Percentiles rank a stretch among this genome's conserved stretches.
These are phyloP conservation scores for Hydropsyche betteni DNA, from an alignment of 2,888 invertebrate genomes.

Conservation along the genomic window DNA sequence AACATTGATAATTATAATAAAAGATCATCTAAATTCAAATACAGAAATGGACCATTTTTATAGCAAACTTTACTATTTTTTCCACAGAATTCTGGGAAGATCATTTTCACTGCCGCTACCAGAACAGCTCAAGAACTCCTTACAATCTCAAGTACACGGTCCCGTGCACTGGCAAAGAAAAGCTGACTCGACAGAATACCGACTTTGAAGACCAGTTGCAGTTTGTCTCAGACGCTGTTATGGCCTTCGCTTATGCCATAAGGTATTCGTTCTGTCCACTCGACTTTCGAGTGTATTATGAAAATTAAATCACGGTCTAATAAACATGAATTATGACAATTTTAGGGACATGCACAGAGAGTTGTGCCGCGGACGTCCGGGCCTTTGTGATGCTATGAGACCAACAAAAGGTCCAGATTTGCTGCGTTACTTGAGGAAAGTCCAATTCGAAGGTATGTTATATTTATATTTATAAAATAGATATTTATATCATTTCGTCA, in stretches of 20 bases:
- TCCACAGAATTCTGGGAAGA: slow-evolving; percentile 92
- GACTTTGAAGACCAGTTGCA: slow-evolving; percentile 93
- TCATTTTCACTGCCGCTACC: slow-evolving; percentile 89
- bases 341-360: slow-evolving; percentile 86
- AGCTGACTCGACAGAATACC: slow-evolving; percentile 77
- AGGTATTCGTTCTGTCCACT: slow-evolving; percentile 62
- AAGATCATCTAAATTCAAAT: too few relatives aligned
- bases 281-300: not conserved
- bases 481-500: too few relatives aligned
- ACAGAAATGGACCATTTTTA: too few relatives aligned
- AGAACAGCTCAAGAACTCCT: slow-evolving; percentile 81
- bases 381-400: slow-evolving; percentile 88
- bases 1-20: too few relatives aligned
- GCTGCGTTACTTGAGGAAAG: slow-evolving; percentile 83
- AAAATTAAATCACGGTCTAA: not conserved
- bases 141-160: slow-evolving; percentile 79
- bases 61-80: slow-evolving; percentile 44
- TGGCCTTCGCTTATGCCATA: slow-evolving; percentile 92
- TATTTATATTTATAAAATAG: not conserved
- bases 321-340: not conserved
- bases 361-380: slow-evolving; percentile 77
- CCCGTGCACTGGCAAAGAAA: slow-evolving; percentile 81
- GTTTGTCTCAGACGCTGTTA: slow-evolving; percentile 95
- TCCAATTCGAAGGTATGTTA: slow-evolving; percentile 84
- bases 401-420: slow-evolving; percentile 89